Conservation (phyloP, 1,140 invertebrate genomes). For the Drosophila nebulosa region DNA sequence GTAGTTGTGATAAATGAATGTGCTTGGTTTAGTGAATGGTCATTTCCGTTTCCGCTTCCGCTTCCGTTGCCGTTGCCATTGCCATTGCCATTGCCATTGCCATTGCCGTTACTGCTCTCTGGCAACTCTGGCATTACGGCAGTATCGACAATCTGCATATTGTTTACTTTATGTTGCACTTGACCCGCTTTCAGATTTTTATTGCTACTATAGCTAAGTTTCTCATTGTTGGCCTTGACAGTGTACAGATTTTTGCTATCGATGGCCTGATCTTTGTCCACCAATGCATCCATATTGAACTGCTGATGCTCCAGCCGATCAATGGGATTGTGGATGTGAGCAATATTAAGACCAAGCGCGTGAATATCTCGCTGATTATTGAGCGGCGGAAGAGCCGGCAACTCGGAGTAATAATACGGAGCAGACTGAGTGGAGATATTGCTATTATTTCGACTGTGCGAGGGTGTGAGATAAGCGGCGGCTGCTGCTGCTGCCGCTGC, state of each 20-base stretch:
- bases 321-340: conserved; percentile 90
- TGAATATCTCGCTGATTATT: conserved; percentile 86
- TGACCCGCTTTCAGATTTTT: conserved; percentile 59
- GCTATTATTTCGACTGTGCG: conserved; percentile 78
- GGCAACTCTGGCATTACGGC: conserved; percentile 13
- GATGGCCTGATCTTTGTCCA: conserved; percentile 86
- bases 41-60: background rate
- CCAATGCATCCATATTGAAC: conserved; percentile 84
- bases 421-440: conserved; percentile 84
- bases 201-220: conserved; percentile 66
- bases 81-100: conserved; percentile 26
- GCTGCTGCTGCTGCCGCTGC: background rate
- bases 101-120: conserved; percentile 29
- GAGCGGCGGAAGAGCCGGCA: conserved; percentile 70
- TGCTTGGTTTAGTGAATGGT: conserved; percentile 48
- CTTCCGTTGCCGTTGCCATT: conserved; percentile 17
- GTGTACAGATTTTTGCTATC: conserved; percentile 90
- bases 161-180: conserved; percentile 42
- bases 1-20: conserved; percentile 60
- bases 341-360: conserved; percentile 85
- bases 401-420: conserved; percentile 93
- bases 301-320: conserved; percentile 70
- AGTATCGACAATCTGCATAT: conserved; percentile 21
- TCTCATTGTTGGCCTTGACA: conserved; percentile 82
- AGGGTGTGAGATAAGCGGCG: conserved; percentile 46